phyloP scores from a whole-genome alignment of 2,888 invertebrate species.

The Empis stercorea region DNA sequence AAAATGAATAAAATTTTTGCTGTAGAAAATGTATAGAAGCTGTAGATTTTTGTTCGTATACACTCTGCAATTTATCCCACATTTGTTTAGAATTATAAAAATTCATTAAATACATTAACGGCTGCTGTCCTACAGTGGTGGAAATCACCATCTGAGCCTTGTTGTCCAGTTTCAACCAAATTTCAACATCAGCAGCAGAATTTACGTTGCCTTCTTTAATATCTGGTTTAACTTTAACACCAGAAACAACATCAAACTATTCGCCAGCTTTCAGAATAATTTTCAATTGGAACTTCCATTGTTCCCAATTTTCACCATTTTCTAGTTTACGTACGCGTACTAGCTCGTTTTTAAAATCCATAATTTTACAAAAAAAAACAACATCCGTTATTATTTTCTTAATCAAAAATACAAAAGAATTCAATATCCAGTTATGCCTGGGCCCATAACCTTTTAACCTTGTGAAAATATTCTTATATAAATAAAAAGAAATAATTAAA shows the following conservation, averaged over 20 bases:
- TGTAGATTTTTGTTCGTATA: conserved; percentile 8
- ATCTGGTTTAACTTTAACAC: not conserved
- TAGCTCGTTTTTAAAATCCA: not conserved
- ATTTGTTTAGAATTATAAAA: conserved; percentile 2
- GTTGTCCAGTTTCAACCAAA: conserved; percentile 4
- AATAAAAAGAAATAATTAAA: too few species aligned
- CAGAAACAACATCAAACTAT: conserved; percentile 5
- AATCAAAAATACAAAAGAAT: too few species aligned
- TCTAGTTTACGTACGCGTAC: not conserved
- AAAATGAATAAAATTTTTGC: conserved; percentile 14
- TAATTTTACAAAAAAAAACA: too few species aligned
- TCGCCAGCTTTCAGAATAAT: conserved; percentile 8
- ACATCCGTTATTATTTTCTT: not conserved
- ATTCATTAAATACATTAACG: too few species aligned
- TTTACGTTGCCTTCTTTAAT: too few species aligned
- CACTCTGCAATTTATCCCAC: conserved; percentile 5
- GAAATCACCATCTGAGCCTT: conserved; percentile 10
- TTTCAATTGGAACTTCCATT: conserved; percentile 9
- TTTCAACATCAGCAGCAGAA: not conserved
- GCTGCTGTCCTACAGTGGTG: too few species aligned
- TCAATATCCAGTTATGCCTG: not conserved
- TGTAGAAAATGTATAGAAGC: conserved; percentile 10
- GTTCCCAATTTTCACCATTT: not conserved
- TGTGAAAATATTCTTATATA: too few species aligned
- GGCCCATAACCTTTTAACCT: not conserved